phyloP scores from a whole-genome alignment of 1,140 invertebrate species.

The Formica exsecta region DNA sequence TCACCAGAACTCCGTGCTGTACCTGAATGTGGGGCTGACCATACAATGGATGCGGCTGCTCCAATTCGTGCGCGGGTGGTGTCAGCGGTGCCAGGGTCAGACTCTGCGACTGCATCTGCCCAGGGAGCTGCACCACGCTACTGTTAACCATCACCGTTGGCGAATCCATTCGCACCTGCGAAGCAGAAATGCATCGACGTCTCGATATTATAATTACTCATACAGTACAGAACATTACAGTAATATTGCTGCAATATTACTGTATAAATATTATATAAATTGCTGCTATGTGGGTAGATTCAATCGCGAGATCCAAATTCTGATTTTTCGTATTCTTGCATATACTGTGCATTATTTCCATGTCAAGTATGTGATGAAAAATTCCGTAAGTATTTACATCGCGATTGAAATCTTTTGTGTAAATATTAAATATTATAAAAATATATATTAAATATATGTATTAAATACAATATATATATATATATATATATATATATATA shows the following conservation, averaged over 20 bases:
- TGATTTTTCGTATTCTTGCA: not conserved
- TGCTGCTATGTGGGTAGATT: not conserved
- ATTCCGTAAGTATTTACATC: too few species aligned
- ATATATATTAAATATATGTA: too few species aligned
- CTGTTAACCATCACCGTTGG: constrained; percentile 83
- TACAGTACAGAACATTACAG: too few species aligned
- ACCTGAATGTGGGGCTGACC: constrained; percentile 84
- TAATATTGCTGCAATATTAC: too few species aligned
- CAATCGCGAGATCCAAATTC: not conserved
- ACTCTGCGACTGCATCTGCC: constrained; percentile 75
- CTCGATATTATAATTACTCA: too few species aligned
- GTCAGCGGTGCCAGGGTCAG: constrained; percentile 87
- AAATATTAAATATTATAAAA: too few species aligned
- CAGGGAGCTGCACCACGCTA: constrained; percentile 80
- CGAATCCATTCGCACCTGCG: constrained; percentile 82
- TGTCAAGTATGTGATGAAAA: too few species aligned
- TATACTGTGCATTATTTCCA: too few species aligned
- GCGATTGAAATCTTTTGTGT: too few species aligned
- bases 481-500: too few species aligned
- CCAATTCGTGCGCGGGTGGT: constrained; percentile 87
- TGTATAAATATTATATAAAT: too few species aligned
- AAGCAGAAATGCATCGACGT: not conserved
- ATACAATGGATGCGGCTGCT: constrained; percentile 85
- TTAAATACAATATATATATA: too few species aligned
- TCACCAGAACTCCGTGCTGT: constrained; percentile 82